Percentiles rank a stretch among this genome's conserved stretches.
Evolutionary conservation across 2,797 vertebrate species (phyloP).

Genomic region (Micromesistius poutassou): DNA sequence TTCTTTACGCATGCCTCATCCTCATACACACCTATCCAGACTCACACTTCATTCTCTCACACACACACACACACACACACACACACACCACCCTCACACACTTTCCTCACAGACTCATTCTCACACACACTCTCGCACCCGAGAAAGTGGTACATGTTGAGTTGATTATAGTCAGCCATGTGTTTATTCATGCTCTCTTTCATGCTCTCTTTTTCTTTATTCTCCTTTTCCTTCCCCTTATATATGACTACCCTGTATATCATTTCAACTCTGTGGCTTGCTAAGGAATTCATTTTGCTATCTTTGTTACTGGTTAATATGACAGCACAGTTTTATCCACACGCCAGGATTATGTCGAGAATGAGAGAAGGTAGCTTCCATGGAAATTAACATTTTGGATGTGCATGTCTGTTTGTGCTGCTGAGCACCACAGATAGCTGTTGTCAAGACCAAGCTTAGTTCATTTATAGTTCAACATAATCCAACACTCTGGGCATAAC

Average conservation of each 20-base stretch:
- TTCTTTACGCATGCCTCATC: no score
- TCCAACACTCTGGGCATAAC: conserved; percentile 38
- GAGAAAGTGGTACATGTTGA: conserved; percentile 42
- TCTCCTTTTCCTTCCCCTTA: not conserved
- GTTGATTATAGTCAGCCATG: conserved; percentile 16
- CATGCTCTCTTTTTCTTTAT: not conserved
- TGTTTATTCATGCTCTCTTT: conserved; percentile 25
- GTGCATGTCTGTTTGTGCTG: not conserved
- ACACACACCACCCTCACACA: not conserved
- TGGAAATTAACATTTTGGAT: not conserved
- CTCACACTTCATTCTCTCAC: not conserved
- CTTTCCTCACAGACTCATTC: not conserved
- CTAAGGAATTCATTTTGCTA: not conserved
- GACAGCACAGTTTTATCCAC: not conserved
- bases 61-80: no score
- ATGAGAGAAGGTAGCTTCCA: not conserved
- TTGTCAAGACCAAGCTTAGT: conserved; percentile 44
- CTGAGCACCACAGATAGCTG: conserved; percentile 21
- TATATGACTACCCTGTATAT: not conserved
- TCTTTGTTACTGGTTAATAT: not conserved
- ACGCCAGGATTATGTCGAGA: not conserved
- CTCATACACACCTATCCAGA: no score
- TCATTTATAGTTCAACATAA: conserved; percentile 41
- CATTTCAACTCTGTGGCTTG: not conserved
- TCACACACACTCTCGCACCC: conserved; percentile 27